Percentiles rank a stretch among this genome's conserved stretches.
Evolutionary conservation across 2,888 invertebrate species (phyloP).

Genomic region (Sturmia bella): DNA sequence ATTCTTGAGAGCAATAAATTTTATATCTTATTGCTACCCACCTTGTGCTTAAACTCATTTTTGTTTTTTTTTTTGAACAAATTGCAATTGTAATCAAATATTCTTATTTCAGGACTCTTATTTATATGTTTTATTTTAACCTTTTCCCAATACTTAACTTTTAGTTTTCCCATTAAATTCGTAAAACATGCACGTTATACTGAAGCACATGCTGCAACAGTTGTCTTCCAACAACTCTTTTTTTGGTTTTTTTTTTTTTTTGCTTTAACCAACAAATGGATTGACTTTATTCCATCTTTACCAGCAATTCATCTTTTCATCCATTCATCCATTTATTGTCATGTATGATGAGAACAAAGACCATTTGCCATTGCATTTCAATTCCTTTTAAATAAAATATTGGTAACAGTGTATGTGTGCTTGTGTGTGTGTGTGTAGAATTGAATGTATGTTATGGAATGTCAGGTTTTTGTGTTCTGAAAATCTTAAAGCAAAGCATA

Average conservation of each 20-base stretch:
- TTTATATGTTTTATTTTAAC: slow-evolving; percentile 27
- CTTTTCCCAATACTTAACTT: slow-evolving; percentile 1
- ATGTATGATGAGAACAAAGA: slow-evolving; percentile 39
- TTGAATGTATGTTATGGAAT: background rate
- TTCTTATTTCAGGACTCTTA: slow-evolving; percentile 8
- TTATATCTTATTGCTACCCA: too few species aligned
- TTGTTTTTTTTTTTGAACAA: background rate
- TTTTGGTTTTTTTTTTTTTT: background rate
- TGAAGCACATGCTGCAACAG: slow-evolving; percentile 58
- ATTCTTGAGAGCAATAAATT: too few species aligned
- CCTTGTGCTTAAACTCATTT: too few species aligned
- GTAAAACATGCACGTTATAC: slow-evolving; percentile 54
- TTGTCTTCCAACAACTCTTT: slow-evolving; percentile 49
- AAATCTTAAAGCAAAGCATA: slow-evolving; percentile 36
- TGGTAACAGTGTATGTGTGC: background rate
- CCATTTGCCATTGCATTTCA: slow-evolving; percentile 57
- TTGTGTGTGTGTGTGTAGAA: background rate
- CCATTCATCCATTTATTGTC: slow-evolving; percentile 15
- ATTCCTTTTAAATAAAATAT: background rate
- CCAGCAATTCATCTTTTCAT: slow-evolving; percentile 9
- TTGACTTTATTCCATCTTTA: slow-evolving; percentile 57
- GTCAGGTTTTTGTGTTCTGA: slow-evolving; percentile 20
- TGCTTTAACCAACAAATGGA: slow-evolving; percentile 46
- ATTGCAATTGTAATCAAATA: slow-evolving; percentile 44
- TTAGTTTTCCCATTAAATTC: slow-evolving; percentile 36